Base-by-base conservation (phyloP, 2,113 vertebrate genomes). In the Mesocricetus auratus region DNA sequence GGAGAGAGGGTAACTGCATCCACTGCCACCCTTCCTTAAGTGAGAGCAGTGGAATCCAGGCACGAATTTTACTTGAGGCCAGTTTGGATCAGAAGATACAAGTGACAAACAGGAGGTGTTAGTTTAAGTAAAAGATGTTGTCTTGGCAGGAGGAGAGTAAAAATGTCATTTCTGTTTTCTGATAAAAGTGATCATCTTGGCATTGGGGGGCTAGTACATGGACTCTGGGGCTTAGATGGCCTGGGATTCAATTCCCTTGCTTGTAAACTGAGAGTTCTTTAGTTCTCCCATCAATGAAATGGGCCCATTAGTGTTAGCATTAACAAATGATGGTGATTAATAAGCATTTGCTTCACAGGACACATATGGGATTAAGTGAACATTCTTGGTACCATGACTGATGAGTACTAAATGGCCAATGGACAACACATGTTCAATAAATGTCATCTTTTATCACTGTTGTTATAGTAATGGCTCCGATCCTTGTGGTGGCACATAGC, bases 371-470 rank as follows among this genome's bases (percentile, higher is more conserved):
- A 88, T 93, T 89, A 86, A 86, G 87, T 86, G 31, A 94, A 95
- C 86, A 78, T 36, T 13, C 7, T 81, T 68, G 75, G 6, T 69
- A 81, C 56, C 77, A 42, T 82, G 33, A 66, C 36, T 85, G 85
- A 75, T 45, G 68, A 36, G 89, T 95, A 95, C 73, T 92, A 94
- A 90, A 66, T 96, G 86, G 73, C 58, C 91, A 95, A 42, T 24
- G 93, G 64, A 81, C 60, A 64, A 64, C 83, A 90, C 62, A 24
- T 93, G 29, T 97, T 96, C 94, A 95, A 83, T 97, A 95, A 95
- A 94, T 96, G 95, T 89, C 96, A 97, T 60, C 26, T 94, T 97
- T 97, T 95, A 96, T 97, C 47, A 94, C 39, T 62, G 85, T 96
- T 90, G 93, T 77, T 92, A 62, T n/a, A 56, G 29, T 15, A 60